Conservation (phyloP, 2,888 invertebrate genomes). For the Calephelis perditalis region DNA sequence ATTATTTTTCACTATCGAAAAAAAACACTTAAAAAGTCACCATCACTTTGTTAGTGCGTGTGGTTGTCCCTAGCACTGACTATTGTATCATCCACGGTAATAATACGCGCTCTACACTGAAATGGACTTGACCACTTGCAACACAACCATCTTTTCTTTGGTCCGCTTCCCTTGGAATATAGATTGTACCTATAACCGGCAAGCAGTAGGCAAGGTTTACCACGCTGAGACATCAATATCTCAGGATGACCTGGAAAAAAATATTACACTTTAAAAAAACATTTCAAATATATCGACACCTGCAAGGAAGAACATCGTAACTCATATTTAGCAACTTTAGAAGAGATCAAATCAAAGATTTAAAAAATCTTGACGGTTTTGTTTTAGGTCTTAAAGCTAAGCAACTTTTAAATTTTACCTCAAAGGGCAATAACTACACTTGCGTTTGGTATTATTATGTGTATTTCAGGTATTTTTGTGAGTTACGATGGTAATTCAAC, state of each 20-base stretch:
- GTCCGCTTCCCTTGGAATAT: conserved; percentile 24
- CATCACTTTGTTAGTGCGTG: conserved; percentile 21
- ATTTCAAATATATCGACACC: too few relatives aligned
- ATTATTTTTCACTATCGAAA: not conserved
- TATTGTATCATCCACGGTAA: conserved; percentile 37
- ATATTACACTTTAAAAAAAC: too few relatives aligned
- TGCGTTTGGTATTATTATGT: too few relatives aligned
- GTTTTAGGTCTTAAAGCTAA: too few relatives aligned
- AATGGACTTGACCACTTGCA: conserved; percentile 29
- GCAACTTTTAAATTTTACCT: too few relatives aligned
- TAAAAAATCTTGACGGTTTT: too few relatives aligned
- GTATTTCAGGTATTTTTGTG: too few relatives aligned
- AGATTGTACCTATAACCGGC: conserved; percentile 33
- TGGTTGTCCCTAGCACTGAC: conserved; percentile 33
- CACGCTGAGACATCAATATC: conserved; percentile 36
- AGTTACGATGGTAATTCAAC: too few relatives aligned
- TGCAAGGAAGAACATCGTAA: too few relatives aligned
- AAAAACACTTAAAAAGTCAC: not conserved
- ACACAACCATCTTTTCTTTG: conserved; percentile 32
- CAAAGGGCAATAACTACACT: too few relatives aligned
- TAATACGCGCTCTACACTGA: conserved; percentile 37
- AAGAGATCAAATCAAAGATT: too few relatives aligned
- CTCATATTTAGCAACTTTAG: too few relatives aligned
- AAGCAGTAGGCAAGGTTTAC: conserved; percentile 40
- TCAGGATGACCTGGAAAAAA: conserved; percentile 26